Evolutionary conservation across 2,113 vertebrate genomes (phyloP).

Genomic region (Triplophysa siluroides): DNA sequence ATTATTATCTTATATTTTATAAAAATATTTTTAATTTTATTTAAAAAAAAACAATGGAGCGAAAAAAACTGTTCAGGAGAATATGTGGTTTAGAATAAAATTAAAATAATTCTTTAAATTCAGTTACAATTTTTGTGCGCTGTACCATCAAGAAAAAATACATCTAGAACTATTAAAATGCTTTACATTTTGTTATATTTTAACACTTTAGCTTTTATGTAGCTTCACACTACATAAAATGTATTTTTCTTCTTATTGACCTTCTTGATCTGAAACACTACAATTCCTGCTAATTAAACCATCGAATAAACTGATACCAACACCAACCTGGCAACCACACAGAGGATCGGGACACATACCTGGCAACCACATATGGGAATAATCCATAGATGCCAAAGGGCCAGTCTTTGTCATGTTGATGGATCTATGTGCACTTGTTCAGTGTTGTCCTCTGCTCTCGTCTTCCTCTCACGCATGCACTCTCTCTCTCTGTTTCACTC

Average conservation of each 20-base stretch:
- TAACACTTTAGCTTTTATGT: not conserved
- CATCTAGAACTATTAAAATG: not conserved
- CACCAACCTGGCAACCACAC: slow-evolving; percentile 52
- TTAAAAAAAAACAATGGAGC: not conserved
- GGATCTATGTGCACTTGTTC: slow-evolving; percentile 37
- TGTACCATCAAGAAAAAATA: not conserved
- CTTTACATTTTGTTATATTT: not conserved
- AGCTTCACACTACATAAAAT: not conserved
- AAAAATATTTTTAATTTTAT: not conserved
- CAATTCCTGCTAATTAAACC: not conserved
- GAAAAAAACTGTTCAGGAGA: not conserved
- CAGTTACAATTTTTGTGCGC: not conserved
- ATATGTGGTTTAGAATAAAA: not conserved
- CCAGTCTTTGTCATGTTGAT: slow-evolving; percentile 71
- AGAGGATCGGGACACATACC: slow-evolving; percentile 68
- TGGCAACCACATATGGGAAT: slow-evolving; percentile 77
- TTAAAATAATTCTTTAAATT: not conserved
- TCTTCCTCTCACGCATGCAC: slow-evolving; percentile 37
- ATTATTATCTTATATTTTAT: no score
- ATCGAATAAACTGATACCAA: slow-evolving; percentile 46
- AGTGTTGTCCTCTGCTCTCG: slow-evolving; percentile 10
- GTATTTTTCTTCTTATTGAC: slow-evolving; percentile 1
- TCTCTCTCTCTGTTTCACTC: slow-evolving; percentile 23
- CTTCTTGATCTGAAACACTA: not conserved
- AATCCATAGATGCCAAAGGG: slow-evolving; percentile 74